These are phyloP conservation scores for Caloenas nicobarica DNA, from an alignment of 2,113 vertebrate genomes.

Conservation along the genomic window DNA sequence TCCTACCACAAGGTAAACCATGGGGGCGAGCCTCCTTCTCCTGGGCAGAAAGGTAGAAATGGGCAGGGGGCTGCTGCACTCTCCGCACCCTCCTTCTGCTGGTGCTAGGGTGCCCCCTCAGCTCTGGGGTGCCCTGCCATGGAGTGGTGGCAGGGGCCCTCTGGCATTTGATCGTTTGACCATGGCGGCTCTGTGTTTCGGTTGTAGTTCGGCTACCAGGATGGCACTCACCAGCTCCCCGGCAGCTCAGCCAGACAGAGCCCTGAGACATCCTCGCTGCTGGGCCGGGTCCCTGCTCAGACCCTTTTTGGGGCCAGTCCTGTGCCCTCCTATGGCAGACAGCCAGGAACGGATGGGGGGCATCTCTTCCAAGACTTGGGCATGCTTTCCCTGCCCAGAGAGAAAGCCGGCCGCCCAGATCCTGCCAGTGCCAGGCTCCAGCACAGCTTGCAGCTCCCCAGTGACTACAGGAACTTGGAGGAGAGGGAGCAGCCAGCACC, in stretches of 20 bases:
- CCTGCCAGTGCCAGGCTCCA: constrained; percentile 61
- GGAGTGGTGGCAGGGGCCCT: neutral
- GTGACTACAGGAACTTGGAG: constrained; percentile 37
- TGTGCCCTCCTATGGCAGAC: constrained; percentile 76
- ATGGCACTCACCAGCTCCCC: constrained; percentile 71
- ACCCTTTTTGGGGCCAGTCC: constrained; percentile 69
- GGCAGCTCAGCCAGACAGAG: constrained; percentile 8
- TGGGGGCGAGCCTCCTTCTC: rapidly evolving
- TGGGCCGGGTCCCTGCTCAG: constrained; percentile 59
- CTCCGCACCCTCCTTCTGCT: neutral
- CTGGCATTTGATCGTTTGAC: neutral
- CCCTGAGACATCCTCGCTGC: constrained; percentile 59
- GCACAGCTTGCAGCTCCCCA: constrained; percentile 65
- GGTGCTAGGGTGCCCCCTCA: neutral
- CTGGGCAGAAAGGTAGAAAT: neutral
- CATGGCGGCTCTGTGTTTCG: neutral
- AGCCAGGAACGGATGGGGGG: constrained; percentile 78
- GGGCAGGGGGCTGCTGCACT: neutral
- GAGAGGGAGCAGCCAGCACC: constrained; percentile 10
- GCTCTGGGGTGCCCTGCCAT: neutral
- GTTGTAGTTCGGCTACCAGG: constrained; percentile 85
- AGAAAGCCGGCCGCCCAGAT: constrained; percentile 68
- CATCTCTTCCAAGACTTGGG: constrained; percentile 87
- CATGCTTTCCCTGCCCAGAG: constrained; percentile 83
- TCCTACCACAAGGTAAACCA: constrained; percentile 84